A percentile compares a stretch with the other conserved stretches of the same genome.
Conservation (phyloP, 2,113 vertebrate genomes). For the Lipophrys pholis region DNA sequence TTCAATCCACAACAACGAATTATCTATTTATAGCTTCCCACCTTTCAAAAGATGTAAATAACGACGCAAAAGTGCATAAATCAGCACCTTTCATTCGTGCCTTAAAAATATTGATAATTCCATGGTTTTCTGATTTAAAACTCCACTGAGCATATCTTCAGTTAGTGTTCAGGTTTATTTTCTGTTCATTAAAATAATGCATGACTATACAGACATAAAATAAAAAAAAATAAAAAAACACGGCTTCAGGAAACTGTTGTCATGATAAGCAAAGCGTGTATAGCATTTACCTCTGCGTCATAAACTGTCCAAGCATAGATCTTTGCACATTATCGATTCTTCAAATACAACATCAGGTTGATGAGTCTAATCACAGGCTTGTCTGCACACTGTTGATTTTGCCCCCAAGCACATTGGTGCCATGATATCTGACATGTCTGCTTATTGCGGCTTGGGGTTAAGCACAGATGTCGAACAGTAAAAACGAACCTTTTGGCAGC, state of each 20-base stretch:
- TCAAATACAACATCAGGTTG: neutral
- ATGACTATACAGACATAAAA: too few relatives aligned
- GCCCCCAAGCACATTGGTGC: slow-evolving; percentile 4
- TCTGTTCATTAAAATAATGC: too few relatives aligned
- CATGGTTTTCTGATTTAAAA: too few relatives aligned
- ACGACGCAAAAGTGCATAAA: too few relatives aligned
- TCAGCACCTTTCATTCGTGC: too few relatives aligned
- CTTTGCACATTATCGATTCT: neutral
- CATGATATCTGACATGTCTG: slow-evolving; percentile 32
- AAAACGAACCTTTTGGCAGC: slow-evolving; percentile 30
- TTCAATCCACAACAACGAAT: too few relatives aligned
- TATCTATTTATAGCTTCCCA: too few relatives aligned
- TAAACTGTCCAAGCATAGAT: slow-evolving; percentile 1
- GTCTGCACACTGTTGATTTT: slow-evolving; percentile 16
- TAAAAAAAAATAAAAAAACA: too few relatives aligned
- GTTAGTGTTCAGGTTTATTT: too few relatives aligned
- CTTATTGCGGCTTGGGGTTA: slow-evolving; percentile 19
- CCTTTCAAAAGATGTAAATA: too few relatives aligned
- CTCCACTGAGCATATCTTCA: too few relatives aligned
- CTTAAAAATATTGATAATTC: too few relatives aligned
- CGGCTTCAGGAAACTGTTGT: neutral
- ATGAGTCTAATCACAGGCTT: slow-evolving; percentile 28
- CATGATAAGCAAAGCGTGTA: neutral
- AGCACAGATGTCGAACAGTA: slow-evolving; percentile 30
- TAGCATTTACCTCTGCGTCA: neutral